Evolutionary conservation across 2,888 invertebrate species (phyloP).

Genomic region (Caenorhabditis sp.): DNA sequence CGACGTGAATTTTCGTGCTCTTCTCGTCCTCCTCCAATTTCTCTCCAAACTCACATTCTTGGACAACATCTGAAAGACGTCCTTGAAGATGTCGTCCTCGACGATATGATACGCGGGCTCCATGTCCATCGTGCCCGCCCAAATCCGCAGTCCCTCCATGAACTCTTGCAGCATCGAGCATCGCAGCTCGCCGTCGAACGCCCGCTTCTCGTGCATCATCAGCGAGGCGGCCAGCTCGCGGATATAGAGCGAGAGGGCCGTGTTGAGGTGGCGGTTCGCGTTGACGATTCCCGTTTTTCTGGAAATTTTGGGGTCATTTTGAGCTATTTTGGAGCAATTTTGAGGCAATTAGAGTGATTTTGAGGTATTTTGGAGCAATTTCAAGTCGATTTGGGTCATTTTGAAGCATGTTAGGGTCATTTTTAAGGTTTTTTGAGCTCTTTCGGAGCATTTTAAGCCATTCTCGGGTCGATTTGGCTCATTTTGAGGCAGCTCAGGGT

Average conservation of each 20-base stretch:
- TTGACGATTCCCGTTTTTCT: constrained; percentile 52
- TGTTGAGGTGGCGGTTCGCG: constrained; percentile 33
- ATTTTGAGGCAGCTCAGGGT: too few species aligned
- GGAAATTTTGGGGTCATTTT: not conserved
- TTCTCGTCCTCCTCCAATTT: too few species aligned
- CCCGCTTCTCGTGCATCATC: constrained; percentile 35
- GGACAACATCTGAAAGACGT: constrained; percentile 35
- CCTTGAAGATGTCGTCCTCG: constrained; percentile 28
- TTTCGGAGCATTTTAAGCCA: too few species aligned
- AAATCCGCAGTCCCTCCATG: constrained; percentile 41
- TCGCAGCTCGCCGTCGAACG: constrained; percentile 43
- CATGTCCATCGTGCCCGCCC: constrained; percentile 32
- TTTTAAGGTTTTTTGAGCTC: too few species aligned
- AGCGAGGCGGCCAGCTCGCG: constrained; percentile 38
- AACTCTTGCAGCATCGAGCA: constrained; percentile 57
- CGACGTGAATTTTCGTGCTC: too few species aligned
- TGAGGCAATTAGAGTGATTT: too few species aligned
- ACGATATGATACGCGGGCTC: constrained; percentile 38
- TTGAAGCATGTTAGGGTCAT: too few species aligned
- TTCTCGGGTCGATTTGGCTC: too few species aligned
- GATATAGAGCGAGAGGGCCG: constrained; percentile 10
- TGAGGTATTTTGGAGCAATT: too few species aligned
- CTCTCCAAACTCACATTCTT: constrained; percentile 17
- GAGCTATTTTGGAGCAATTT: not conserved
- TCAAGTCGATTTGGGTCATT: too few species aligned